Evolutionary conservation across 2,113 vertebrate genomes (phyloP).

Genomic region (Osmerus eperlanus): DNA sequence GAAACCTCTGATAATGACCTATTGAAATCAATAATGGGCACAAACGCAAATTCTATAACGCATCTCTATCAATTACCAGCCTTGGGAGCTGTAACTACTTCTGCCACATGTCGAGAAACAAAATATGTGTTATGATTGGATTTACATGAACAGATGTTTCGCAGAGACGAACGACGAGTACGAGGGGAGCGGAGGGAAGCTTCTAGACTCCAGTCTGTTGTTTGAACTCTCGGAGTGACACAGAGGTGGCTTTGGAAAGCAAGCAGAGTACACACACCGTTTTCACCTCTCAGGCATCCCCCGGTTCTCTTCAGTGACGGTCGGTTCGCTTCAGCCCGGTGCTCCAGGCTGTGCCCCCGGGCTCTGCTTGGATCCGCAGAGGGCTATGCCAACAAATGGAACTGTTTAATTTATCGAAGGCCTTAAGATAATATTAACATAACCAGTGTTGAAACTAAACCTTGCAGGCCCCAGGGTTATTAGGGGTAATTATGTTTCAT

Average conservation of each 20-base stretch:
- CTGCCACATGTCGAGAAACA: constrained; percentile 10
- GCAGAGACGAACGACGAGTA: no score
- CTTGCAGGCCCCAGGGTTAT: constrained; percentile 58
- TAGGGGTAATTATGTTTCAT: constrained; percentile 61
- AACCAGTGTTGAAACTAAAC: constrained; percentile 56
- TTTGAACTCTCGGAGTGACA: no score
- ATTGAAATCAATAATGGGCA: constrained; percentile 21
- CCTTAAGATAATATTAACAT: constrained; percentile 67
- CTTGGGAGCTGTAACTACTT: constrained; percentile 15
- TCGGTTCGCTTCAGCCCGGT: background rate
- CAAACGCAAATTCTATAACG: constrained; percentile 20
- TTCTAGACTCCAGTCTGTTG: no score
- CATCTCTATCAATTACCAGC: constrained; percentile 25
- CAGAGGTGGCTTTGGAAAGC: no score
- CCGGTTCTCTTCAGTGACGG: no score
- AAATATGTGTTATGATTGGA: no score
- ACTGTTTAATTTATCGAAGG: constrained; percentile 56
- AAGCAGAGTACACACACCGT: no score
- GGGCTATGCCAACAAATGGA: constrained; percentile 33
- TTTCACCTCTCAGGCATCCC: background rate
- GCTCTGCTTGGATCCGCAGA: constrained; percentile 15
- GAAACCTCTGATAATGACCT: constrained; percentile 25
- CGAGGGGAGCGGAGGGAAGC: no score
- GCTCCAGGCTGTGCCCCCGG: constrained; percentile 26
- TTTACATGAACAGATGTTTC: background rate